These are phyloP conservation scores for Ectemnius continuus DNA, from an alignment of 2,888 invertebrate species.

Conservation along the genomic window DNA sequence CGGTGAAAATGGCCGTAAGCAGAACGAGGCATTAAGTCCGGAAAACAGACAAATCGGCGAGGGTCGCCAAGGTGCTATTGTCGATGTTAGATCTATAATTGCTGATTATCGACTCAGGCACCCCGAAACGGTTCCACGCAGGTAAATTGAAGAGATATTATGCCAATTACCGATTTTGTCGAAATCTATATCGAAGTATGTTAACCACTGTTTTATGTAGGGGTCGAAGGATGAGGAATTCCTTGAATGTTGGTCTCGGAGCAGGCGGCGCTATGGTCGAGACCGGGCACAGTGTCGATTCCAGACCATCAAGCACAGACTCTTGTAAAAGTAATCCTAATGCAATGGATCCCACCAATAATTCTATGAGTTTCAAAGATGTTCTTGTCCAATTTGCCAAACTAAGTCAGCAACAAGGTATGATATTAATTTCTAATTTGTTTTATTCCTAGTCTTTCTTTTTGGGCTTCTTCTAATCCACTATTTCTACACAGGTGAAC, in stretches of 20 bases:
- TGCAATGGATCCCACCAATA: conserved; percentile 70
- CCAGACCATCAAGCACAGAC: conserved; percentile 80
- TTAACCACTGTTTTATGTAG: conserved; percentile 48
- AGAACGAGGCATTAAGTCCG: conserved; percentile 73
- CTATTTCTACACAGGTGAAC: conserved; percentile 66
- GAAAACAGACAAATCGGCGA: conserved; percentile 83
- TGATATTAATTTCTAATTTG: conserved; percentile 41
- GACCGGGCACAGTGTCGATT: conserved; percentile 74
- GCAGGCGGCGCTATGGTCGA: conserved; percentile 76
- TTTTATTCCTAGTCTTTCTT: not conserved
- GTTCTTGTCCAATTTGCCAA: conserved; percentile 87
- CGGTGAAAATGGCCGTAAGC: conserved; percentile 69
- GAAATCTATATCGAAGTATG: no score
- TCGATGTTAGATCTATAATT: conserved; percentile 90
- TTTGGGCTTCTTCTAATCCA: no score
- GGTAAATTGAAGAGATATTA: conserved; percentile 67
- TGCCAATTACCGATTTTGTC: no score
- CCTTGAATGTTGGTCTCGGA: conserved; percentile 74
- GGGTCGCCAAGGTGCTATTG: conserved; percentile 87
- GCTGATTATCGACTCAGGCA: conserved; percentile 89
- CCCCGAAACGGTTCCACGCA: conserved; percentile 85
- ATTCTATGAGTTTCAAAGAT: conserved; percentile 84
- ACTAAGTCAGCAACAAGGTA: conserved; percentile 78
- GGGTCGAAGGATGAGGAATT: conserved; percentile 75
- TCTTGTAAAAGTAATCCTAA: conserved; percentile 79